phyloP scores from a whole-genome alignment of 2,113 vertebrate genomes.

The Xenopus tropicalis region UCB_Xtro_10.0 CM004444.2:12747001-12747500 shows the following conservation, averaged over 20 bases:
- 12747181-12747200: too few relatives aligned
- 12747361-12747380: conserved; percentile 69
- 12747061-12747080: too few relatives aligned
- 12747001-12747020: too few relatives aligned
- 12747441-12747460: conserved; percentile 60
- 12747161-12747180: too few relatives aligned
- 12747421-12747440: conserved; percentile 66
- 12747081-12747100: too few relatives aligned
- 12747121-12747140: too few relatives aligned
- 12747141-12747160: too few relatives aligned
- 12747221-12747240: conserved; percentile 68
- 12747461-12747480: conserved; percentile 52
- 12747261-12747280: conserved; percentile 85
- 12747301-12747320: conserved; percentile 76
- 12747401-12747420: conserved; percentile 58
- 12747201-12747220: conserved; percentile 69
- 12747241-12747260: conserved; percentile 74
- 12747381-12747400: conserved; percentile 77
- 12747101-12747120: too few relatives aligned
- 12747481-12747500: conserved; percentile 62
- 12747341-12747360: conserved; percentile 66
- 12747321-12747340: conserved; percentile 70
- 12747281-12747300: conserved; percentile 84
- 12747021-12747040: too few relatives aligned
- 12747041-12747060: too few relatives aligned